Percentiles rank a stretch among this genome's conserved stretches.
Evolutionary conservation across 2,797 vertebrate genomes (phyloP).

Genomic region (Clarias laeviceps): DNA sequence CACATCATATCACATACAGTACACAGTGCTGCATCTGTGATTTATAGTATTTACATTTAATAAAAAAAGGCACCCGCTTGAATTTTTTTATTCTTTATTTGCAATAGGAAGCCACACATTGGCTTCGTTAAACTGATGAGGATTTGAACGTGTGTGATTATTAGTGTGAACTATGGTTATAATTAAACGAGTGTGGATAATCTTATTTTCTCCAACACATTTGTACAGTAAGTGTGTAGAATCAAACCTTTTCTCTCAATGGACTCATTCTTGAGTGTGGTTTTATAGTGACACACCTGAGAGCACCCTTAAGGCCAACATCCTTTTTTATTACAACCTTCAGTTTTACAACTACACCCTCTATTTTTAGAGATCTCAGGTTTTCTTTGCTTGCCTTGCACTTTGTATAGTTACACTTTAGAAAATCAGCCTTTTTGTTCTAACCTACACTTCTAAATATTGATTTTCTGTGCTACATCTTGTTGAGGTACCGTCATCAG

Average conservation of each 20-base stretch:
- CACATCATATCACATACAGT: constrained; percentile 53
- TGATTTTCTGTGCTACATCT: background rate
- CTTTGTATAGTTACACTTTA: background rate
- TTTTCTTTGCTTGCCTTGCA: background rate
- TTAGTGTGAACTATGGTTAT: too few relatives aligned
- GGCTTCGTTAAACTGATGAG: background rate
- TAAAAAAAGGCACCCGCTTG: background rate
- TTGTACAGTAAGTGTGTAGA: background rate
- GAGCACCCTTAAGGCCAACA: background rate
- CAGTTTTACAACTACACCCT: constrained; percentile 1
- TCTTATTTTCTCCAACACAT: background rate
- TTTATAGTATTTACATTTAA: background rate
- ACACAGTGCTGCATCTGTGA: background rate
- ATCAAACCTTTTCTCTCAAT: background rate
- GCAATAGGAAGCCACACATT: too few relatives aligned
- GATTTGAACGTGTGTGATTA: too few relatives aligned
- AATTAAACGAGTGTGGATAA: too few relatives aligned
- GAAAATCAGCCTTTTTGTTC: background rate
- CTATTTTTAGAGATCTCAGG: background rate
- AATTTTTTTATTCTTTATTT: background rate
- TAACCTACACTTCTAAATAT: background rate
- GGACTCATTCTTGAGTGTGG: background rate
- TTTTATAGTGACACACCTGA: background rate
- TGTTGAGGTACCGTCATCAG: background rate
- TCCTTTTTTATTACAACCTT: background rate